Percentiles rank a stretch among this genome's conserved stretches.
Conservation (phyloP, 2,113 vertebrate species). For the Cyanoderma ruficeps region DNA sequence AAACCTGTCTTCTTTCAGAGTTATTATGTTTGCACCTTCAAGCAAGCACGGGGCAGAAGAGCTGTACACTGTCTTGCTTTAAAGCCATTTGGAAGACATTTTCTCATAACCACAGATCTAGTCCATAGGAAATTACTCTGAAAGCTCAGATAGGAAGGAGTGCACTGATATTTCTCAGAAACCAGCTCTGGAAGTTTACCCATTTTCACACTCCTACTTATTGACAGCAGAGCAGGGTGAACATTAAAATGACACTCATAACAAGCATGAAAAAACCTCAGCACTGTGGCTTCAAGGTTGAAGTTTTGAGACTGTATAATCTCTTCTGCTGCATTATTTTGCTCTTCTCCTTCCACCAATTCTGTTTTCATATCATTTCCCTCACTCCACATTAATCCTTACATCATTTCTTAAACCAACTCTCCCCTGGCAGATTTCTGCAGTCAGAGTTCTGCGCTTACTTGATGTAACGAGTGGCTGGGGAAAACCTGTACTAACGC, state of each 20-base stretch:
- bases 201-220: neutral
- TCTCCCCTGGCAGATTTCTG: neutral
- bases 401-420: neutral
- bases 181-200: neutral
- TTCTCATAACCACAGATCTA: neutral
- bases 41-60: neutral
- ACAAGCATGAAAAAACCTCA: neutral
- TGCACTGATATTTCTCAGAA: neutral
- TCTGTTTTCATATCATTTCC: neutral
- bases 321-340: neutral
- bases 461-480: neutral
- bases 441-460: neutral
- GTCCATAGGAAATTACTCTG: neutral
- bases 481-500: neutral
- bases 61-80: neutral
- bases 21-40: neutral
- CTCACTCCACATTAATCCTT: neutral
- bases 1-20: neutral
- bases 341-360: neutral
- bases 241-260: neutral
- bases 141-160: neutral
- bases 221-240: neutral
- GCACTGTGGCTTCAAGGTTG: neutral
- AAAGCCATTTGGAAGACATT: slow-evolving; percentile 9
- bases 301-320: neutral